phyloP scores from a whole-genome alignment of 2,113 vertebrate species.

The Beaufortia kweichowensis region DNA sequence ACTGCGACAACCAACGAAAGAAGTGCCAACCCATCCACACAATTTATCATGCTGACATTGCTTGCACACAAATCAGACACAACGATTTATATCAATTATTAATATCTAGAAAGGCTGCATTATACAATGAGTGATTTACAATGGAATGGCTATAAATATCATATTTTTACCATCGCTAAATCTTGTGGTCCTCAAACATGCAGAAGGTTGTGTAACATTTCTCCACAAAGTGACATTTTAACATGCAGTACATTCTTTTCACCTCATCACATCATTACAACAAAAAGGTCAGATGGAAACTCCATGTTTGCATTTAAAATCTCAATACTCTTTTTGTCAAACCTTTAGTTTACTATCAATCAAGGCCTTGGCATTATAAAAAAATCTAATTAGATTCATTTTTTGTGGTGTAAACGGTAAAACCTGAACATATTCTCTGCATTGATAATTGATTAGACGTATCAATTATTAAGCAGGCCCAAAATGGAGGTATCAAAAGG shows the following conservation, averaged over 20 bases:
- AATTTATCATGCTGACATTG: slow-evolving; percentile 50
- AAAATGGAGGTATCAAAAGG: slow-evolving; percentile 5
- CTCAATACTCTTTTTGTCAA: background rate
- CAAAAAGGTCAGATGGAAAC: background rate
- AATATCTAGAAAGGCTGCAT: slow-evolving; percentile 24
- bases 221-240: slow-evolving; percentile 20
- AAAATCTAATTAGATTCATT: background rate
- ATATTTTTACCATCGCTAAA: background rate
- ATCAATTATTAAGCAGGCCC: background rate
- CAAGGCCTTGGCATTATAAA: background rate
- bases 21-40: slow-evolving; percentile 23
- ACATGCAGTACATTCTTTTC: slow-evolving; percentile 54
- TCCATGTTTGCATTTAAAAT: slow-evolving; percentile 15
- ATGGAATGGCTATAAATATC: slow-evolving; percentile 3
- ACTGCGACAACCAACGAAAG: slow-evolving; percentile 23
- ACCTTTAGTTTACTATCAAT: background rate
- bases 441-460: background rate
- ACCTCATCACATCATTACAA: background rate
- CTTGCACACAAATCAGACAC: slow-evolving; percentile 47
- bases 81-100: slow-evolving; percentile 19
- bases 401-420: background rate
- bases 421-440: background rate
- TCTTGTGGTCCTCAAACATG: slow-evolving; percentile 46
- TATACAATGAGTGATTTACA: slow-evolving; percentile 16
- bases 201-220: slow-evolving; percentile 40